A percentile compares a stretch with the other conserved stretches of the same genome.
phyloP scores from a whole-genome alignment of 2,797 vertebrate species.

The Chaunax sp. region DNA sequence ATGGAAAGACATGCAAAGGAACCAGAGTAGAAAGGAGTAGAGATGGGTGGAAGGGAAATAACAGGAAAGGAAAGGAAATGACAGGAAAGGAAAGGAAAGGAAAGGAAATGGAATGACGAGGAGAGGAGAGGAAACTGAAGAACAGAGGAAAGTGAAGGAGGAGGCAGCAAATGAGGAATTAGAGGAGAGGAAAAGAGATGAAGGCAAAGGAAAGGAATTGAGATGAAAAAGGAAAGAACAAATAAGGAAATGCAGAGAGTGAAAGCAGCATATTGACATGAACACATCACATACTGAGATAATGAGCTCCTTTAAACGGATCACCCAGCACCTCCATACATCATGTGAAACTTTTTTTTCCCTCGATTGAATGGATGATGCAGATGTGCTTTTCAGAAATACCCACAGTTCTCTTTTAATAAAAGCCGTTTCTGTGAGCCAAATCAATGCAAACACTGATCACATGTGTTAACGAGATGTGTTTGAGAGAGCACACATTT shows the following conservation, averaged over 20 bases:
- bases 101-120: background rate
- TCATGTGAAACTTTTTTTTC: constrained; percentile 44
- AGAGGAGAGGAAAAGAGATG: too few species aligned
- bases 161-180: background rate
- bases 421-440: constrained; percentile 52
- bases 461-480: constrained; percentile 53
- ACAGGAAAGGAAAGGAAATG: too few species aligned
- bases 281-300: constrained; percentile 47
- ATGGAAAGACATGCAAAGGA: too few species aligned
- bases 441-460: constrained; percentile 69
- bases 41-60: background rate
- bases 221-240: background rate
- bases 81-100: too few species aligned
- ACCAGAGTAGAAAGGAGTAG: fast-evolving
- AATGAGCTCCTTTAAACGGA: constrained; percentile 65
- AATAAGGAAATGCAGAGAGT: background rate
- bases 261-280: constrained; percentile 46
- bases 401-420: constrained; percentile 54
- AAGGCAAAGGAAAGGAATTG: too few species aligned
- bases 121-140: too few species aligned
- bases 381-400: constrained; percentile 59
- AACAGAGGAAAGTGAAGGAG: background rate
- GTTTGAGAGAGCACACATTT: constrained; percentile 45
- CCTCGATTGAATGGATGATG: constrained; percentile 57
- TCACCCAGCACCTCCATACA: constrained; percentile 53